These are phyloP conservation scores for Clupea harengus DNA, from an alignment of 2,113 vertebrate species.

Conservation along the genomic window DNA sequence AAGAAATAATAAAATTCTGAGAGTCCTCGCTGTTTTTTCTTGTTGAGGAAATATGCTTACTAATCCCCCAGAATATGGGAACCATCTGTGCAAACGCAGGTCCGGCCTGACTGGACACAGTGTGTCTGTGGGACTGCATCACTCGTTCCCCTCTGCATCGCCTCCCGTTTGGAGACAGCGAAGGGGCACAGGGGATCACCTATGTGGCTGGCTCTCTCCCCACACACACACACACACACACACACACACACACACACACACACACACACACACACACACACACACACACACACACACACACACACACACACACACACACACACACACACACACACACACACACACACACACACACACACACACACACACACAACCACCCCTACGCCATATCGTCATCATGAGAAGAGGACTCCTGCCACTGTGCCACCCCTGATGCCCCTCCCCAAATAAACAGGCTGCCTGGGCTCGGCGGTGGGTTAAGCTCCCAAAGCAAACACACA, in stretches of 20 bases:
- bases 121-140: background rate
- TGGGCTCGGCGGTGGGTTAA: background rate
- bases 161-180: background rate
- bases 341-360: background rate
- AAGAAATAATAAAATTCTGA: conserved; percentile 70
- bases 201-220: background rate
- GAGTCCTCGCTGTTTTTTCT: conserved; percentile 58
- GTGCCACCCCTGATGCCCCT: conserved; percentile 37
- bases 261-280: background rate
- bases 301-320: background rate
- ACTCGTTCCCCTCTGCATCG: background rate
- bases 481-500: background rate
- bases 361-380: background rate
- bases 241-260: background rate
- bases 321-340: background rate
- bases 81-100: conserved; percentile 75
- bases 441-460: conserved; percentile 8
- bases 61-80: conserved; percentile 69
- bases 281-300: background rate
- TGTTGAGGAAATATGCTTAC: conserved; percentile 67
- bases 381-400: background rate
- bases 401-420: conserved; percentile 44
- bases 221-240: background rate
- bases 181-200: background rate
- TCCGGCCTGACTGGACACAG: conserved; percentile 55